Percentiles rank a stretch among this genome's conserved stretches.
Conservation (phyloP, 2,797 vertebrate genomes). For the Tympanoctomys barrerae region DNA sequence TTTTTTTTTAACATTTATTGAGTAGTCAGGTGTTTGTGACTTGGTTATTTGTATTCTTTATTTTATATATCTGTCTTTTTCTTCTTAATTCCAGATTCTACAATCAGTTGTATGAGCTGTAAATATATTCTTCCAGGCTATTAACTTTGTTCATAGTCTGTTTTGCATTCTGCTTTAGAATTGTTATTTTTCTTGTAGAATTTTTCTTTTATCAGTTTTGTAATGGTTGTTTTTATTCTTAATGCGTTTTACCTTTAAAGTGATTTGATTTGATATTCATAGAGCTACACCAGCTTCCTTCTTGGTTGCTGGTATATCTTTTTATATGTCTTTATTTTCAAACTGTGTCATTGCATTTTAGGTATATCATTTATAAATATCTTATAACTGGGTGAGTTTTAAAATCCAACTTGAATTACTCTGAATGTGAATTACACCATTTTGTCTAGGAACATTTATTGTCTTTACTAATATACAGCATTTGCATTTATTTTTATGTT, state of each 20-base stretch:
- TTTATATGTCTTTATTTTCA: background rate
- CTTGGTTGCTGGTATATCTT: background rate
- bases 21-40: background rate
- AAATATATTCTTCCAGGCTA: constrained; percentile 10
- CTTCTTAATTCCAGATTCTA: constrained; percentile 6
- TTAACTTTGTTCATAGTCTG: constrained; percentile 28
- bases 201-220: background rate
- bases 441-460: background rate
- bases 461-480: background rate
- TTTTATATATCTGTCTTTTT: constrained; percentile 23
- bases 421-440: background rate
- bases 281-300: background rate
- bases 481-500: constrained; percentile 8
- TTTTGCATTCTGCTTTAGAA: constrained; percentile 9
- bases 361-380: background rate
- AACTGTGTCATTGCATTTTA: background rate
- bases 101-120: background rate
- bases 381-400: background rate
- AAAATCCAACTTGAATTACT: constrained; percentile 26
- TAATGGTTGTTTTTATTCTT: constrained; percentile 31
- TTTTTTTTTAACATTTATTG: background rate
- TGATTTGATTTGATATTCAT: background rate
- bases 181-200: background rate
- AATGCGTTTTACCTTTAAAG: constrained; percentile 20
- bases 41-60: background rate